Evolutionary conservation across 35 echinoderm and acorn worm species (phyloP), one percentile per base, ranked within the genome.

Genomic region (Diadema setosum): DNA sequence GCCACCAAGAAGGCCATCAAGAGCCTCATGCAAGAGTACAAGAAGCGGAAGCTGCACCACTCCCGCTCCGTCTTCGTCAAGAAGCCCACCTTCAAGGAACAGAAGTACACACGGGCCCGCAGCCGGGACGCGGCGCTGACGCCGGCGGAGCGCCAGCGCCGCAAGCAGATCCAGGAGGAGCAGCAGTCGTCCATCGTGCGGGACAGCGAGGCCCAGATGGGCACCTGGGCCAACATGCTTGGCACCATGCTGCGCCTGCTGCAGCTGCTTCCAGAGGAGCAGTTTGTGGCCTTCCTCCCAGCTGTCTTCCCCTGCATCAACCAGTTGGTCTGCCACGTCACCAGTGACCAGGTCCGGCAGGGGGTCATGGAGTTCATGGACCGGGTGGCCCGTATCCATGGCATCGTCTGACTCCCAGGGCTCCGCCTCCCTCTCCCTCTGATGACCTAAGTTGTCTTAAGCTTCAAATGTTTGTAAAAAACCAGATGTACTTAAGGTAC

Each of bases 1-100:
- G 96, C 96, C 2, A 94, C 96, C 24, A 94, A 89, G 35, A 99
- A 94, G 59, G 93, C 96, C 39, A 99, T 99, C 82, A 99, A 99
- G 83, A 99, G 96, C 78, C 83, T 99, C 49, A 99, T 99, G 96
- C 92, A 94, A 75, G 96, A 99, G 89, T 99, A 99, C 86, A 99
- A 99, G 83, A 99, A 87, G 78, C 65, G 96, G 9, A 98, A 99
- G 34, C 81, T 49, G 5, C 96, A 99, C 36, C 96, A 99, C 74
- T 99, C 96, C 0, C 67, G 96, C 67, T 99, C 96, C 0, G 85
- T 91, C 15, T 95, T 99, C 20, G 96, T 99, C 57, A 99, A 95
- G 65, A 99, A 94, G 69, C 89, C 96, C 4, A 94, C 96, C 21
- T 99, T 92, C 75, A 99, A 99, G 61, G 96, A 99, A 83, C 81